Base-by-base conservation (phyloP, 2,797 vertebrate species). In the Takifugu rubripes region DNA sequence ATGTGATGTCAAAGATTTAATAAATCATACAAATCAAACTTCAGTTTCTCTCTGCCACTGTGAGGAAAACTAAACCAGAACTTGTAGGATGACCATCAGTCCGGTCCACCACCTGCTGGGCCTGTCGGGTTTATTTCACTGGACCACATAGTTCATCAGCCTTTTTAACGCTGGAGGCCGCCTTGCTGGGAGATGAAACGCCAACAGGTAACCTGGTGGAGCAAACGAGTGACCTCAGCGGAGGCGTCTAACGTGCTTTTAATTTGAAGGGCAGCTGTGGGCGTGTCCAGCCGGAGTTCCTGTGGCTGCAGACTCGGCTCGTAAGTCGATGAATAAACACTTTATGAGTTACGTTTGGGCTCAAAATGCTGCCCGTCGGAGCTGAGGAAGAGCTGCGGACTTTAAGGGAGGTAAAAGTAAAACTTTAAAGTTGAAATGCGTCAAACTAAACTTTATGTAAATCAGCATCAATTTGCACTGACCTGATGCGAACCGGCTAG, bases 371-470 rank as follows among this genome's bases (percentile, higher is more conserved):
- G 9, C 42, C 31, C 3, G 75, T 84, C 0, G 24, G 7, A 3
- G 1, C 29, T 0, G 74, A 70, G 31, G 54, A 8, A 45, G 81
- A 84, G 64, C 66, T 62, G 48, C 61, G 36, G 29, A 74, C 66
- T 59, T 51, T 85, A 16, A 6, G 9, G 4, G 72, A 82, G 75
- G 84, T 84, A 27, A 74, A 61, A 48, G 31, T 3, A 0, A 1
- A n/a, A 50, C 16, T 31, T 10, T 14, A 5, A 26, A 1, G 0
- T 15, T 1, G 7, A 5, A 2, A 27, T 15, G 0, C 6, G 49
- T 24, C 12, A 52, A 57, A 44, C 3, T 10, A 8, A 59, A 51
- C 43, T 63, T 71, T 53, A 52, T 46, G 11, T 2, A 2, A 33
- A 12, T 7, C 2, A 10, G 31, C 8, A 33, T 9, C 17, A 17